These are phyloP conservation scores for Pelochelys cantorii DNA, from an alignment of 2,797 vertebrate species.

Conservation along the genomic window DNA sequence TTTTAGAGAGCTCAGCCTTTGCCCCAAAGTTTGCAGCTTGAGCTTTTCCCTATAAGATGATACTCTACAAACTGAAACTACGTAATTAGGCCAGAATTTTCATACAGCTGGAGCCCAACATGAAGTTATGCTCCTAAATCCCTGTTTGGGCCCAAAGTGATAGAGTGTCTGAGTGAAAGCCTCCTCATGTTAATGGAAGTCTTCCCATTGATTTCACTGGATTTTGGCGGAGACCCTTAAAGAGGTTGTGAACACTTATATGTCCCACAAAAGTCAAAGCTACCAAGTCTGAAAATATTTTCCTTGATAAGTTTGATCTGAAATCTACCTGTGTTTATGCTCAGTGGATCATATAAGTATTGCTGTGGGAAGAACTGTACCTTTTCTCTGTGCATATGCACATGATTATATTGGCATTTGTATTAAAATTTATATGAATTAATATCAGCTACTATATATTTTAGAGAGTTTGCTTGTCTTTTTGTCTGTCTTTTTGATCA, in stretches of 20 bases:
- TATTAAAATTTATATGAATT: conserved; percentile 15
- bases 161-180: neutral
- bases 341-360: neutral
- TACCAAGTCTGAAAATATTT: neutral
- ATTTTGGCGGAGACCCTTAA: neutral
- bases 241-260: conserved; percentile 16
- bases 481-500: no score
- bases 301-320: conserved; percentile 18
- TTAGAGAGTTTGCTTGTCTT: neutral
- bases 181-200: conserved; percentile 16
- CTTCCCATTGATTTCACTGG: conserved; percentile 45
- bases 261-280: neutral
- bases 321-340: neutral
- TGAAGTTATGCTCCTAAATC: neutral
- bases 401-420: conserved; percentile 8
- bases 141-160: conserved; percentile 34
- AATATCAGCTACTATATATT: neutral
- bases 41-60: neutral
- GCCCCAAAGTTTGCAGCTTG: neutral
- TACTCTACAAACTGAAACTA: conserved; percentile 18
- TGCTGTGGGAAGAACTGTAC: neutral
- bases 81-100: conserved; percentile 39
- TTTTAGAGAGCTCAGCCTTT: neutral
- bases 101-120: conserved; percentile 32
- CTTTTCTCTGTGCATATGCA: neutral